Base-by-base conservation (phyloP, 2,113 vertebrate genomes). In the Eudyptes chrysolophus region DNA sequence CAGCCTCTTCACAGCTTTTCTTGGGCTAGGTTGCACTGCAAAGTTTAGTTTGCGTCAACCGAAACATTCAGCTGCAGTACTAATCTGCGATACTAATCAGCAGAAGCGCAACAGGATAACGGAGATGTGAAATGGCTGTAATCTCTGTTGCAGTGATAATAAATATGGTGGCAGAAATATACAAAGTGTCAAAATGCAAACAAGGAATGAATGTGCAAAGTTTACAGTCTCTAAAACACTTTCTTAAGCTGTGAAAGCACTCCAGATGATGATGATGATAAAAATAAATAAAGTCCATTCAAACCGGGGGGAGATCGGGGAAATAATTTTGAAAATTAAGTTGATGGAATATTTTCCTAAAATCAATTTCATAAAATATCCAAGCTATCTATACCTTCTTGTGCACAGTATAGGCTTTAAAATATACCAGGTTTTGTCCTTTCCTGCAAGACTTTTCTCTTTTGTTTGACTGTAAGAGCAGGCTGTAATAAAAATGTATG, bases 81-180 rank as follows among this genome's bases (percentile, higher is more conserved):
- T 64, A 12, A 22, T 30, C 7, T 64, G 20, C 21, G 30, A n/a
- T 27, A 4, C 20, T 64, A 12, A 22, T 30, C 8, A 15, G 51
- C 51, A 72, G 74, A 29, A 55, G 13, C 0, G 1, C 48, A 25
- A 2, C 16, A 32, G 40, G 26, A 2, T 48, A 27, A 6, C 0
- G 0, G 49, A n/a, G 32, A 8, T 5, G 19, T 20, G 71, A 18
- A 40, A 16, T 48, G 13, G 6, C 40, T 66, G 16, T n/a, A 7
- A 21, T 36, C 6, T 60, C 29, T 10, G 3, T 16, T 42, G 32
- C 3, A 15, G 5, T 16, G 52, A 12, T 40, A 30, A 3, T 36
- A 65, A 89, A 69, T 61, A 6, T 0, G 3, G 57, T 9, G 11
- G 27, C 18, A 77, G 36, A 70, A 75, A 26, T 30, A 17, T 21